phyloP scores from a whole-genome alignment of 1,140 invertebrate genomes.

The Hyphantria cunea region DNA sequence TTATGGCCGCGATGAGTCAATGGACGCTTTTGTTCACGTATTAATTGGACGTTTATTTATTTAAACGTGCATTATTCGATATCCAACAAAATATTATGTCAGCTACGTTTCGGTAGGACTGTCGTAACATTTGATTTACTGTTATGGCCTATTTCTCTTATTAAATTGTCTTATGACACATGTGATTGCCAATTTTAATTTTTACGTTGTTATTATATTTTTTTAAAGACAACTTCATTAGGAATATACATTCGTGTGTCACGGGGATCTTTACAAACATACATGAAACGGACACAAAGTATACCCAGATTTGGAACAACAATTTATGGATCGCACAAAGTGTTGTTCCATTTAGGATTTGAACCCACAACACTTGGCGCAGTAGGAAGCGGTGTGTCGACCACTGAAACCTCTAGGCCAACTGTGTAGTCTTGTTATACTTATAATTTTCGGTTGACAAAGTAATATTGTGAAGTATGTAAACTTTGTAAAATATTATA shows the following conservation, averaged over 20 bases:
- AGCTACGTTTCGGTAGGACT: background rate
- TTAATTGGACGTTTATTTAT: constrained; percentile 22
- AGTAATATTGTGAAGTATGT: background rate
- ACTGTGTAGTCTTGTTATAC: too few relatives aligned
- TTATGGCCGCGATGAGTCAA: constrained; percentile 19
- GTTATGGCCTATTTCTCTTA: constrained; percentile 24
- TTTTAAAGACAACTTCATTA: too few relatives aligned
- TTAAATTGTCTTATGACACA: constrained; percentile 27
- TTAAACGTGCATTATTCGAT: constrained; percentile 6
- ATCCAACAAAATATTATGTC: constrained; percentile 8
- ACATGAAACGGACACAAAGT: too few relatives aligned
- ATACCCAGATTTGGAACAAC: too few relatives aligned
- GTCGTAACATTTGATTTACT: constrained; percentile 24
- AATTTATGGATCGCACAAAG: too few relatives aligned
- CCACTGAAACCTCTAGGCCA: too few relatives aligned
- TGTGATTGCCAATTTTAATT: constrained; percentile 10
- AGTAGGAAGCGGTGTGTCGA: too few relatives aligned
- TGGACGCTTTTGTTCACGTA: constrained; percentile 18
- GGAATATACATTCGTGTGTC: too few relatives aligned
- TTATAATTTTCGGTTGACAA: constrained; percentile 7
- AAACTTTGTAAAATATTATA: background rate
- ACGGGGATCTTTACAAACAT: too few relatives aligned
- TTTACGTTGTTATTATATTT: constrained; percentile 14
- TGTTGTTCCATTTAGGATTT: too few relatives aligned
- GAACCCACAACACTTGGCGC: too few relatives aligned